These are phyloP conservation scores for Apodemus agrarius DNA, from an alignment of 2,797 vertebrate genomes.

Conservation along the genomic window DNA sequence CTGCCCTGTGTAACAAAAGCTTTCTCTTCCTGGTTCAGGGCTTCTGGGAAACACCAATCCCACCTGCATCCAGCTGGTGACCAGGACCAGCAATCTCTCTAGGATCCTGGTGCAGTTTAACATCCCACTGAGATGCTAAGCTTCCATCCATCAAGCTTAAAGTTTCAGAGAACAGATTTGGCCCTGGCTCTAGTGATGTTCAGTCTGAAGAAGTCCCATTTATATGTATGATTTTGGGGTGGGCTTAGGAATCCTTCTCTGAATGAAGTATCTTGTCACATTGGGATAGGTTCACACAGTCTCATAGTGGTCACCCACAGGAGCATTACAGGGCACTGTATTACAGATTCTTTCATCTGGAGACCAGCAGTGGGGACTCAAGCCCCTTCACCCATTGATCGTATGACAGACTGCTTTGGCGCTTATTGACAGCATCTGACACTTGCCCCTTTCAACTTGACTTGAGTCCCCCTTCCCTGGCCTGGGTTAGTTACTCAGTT, in stretches of 20 bases:
- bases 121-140: not conserved
- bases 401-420: not conserved
- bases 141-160: not conserved
- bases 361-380: not conserved
- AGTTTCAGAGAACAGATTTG: not conserved
- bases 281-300: not conserved
- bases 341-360: not conserved
- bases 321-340: not conserved
- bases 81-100: not conserved
- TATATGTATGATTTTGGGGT: not conserved
- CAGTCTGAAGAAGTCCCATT: not conserved
- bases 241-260: not conserved
- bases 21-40: not conserved
- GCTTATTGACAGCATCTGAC: not conserved
- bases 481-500: not conserved
- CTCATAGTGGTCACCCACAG: not conserved
- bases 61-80: not conserved
- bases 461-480: not conserved
- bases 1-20: not conserved
- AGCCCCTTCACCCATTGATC: not conserved
- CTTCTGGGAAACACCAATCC: not conserved
- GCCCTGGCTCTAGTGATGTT: not conserved
- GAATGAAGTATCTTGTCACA: not conserved
- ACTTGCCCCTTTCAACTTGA: not conserved
- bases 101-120: not conserved